Conservation (phyloP, 35 echinoderm and acorn worm species). For the Lytechinus variegatus region DNA sequence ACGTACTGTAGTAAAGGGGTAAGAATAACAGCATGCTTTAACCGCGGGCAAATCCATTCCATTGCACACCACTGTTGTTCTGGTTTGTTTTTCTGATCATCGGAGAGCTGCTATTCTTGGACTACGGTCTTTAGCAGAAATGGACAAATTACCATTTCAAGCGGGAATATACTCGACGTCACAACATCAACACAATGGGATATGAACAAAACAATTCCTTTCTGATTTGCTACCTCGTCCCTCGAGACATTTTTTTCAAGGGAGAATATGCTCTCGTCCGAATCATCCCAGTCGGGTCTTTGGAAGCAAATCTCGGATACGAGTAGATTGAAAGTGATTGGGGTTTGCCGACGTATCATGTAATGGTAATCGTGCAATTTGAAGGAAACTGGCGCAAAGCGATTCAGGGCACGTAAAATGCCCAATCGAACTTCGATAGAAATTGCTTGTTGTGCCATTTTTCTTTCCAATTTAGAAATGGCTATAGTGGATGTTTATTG, state of each 20-base stretch:
- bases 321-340: background rate
- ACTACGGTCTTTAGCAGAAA: background rate
- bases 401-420: background rate
- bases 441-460: background rate
- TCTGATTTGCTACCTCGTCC: background rate
- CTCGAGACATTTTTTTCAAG: background rate
- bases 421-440: background rate
- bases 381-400: background rate
- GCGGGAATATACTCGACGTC: background rate
- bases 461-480: no score
- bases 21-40: background rate
- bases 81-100: background rate
- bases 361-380: background rate
- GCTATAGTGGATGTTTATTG: background rate
- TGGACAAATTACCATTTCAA: background rate
- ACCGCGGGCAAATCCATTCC: background rate
- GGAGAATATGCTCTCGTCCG: background rate
- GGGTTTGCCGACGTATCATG: background rate
- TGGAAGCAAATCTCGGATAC: background rate
- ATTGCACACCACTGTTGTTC: background rate
- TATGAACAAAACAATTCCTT: slow-evolving; percentile 2
- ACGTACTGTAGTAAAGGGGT: no score
- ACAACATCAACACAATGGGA: background rate
- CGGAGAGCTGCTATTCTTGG: background rate
- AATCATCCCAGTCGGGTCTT: background rate